phyloP scores from a whole-genome alignment of 2,888 invertebrate genomes.

The Tetragnatha montana region DNA sequence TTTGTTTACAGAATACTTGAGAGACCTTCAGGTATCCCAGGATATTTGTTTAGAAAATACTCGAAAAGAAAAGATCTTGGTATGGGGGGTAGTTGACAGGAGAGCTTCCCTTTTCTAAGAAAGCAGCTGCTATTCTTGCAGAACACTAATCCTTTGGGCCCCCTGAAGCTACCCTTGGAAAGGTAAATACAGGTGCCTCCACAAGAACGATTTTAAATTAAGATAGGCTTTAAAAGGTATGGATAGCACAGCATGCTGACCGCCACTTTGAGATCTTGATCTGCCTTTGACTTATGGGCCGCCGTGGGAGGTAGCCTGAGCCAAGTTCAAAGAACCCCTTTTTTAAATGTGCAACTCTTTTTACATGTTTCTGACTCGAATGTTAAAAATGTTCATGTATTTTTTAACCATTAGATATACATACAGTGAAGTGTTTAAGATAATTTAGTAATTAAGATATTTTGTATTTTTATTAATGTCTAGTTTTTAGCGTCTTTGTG shows the following conservation, averaged over 20 bases:
- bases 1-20: slow-evolving; percentile 54
- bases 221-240: slow-evolving; percentile 3
- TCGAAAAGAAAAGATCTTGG: slow-evolving; percentile 24
- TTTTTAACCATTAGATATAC: too few relatives aligned
- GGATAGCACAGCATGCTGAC: neutral
- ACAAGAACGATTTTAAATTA: slow-evolving; percentile 37
- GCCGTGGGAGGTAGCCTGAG: neutral
- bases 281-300: neutral
- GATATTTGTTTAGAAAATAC: slow-evolving; percentile 47
- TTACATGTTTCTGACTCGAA: too few relatives aligned
- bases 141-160: slow-evolving; percentile 59
- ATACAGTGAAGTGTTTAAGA: too few relatives aligned
- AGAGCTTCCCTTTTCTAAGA: slow-evolving; percentile 23
- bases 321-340: neutral
- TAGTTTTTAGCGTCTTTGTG: too few relatives aligned
- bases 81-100: slow-evolving; percentile 8
- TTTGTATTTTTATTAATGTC: too few relatives aligned
- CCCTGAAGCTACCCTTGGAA: slow-evolving; percentile 10
- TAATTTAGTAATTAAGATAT: too few relatives aligned
- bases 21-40: slow-evolving; percentile 18
- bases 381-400: too few relatives aligned
- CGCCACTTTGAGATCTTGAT: neutral
- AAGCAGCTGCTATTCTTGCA: slow-evolving; percentile 48
- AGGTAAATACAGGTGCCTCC: slow-evolving; percentile 63
- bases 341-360: neutral